phyloP scores from a whole-genome alignment of 2,797 vertebrate genomes.

The Austrolebias charrua region DNA sequence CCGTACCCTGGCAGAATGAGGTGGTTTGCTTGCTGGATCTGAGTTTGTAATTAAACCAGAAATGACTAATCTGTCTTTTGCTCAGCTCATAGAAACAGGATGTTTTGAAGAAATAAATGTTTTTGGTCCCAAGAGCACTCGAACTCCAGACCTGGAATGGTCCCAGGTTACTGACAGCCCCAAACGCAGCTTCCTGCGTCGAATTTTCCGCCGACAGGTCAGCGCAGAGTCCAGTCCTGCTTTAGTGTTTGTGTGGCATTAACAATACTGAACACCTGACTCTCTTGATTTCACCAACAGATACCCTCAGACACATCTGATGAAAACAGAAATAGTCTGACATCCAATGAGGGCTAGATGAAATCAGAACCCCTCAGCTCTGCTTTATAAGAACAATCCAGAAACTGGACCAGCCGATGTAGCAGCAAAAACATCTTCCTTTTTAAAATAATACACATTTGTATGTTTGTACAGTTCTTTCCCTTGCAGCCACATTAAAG shows the following conservation, averaged over 20 bases:
- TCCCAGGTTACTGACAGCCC: constrained; percentile 37
- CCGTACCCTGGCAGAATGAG: constrained; percentile 87
- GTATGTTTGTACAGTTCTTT: background rate
- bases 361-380: constrained; percentile 13
- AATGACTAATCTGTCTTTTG: background rate
- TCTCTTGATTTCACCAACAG: background rate
- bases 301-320: constrained; percentile 10
- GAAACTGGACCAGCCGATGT: background rate
- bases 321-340: constrained; percentile 7
- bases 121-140: constrained; percentile 74
- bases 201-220: constrained; percentile 80
- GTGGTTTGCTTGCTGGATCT: constrained; percentile 40
- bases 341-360: constrained; percentile 6
- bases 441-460: background rate
- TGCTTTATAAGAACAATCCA: constrained; percentile 7
- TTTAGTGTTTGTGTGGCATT: background rate
- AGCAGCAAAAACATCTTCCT: background rate
- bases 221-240: constrained; percentile 22
- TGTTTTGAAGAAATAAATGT: constrained; percentile 85
- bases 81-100: constrained; percentile 84
- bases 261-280: background rate
- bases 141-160: constrained; percentile 79
- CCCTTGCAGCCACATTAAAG: background rate
- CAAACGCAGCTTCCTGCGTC: constrained; percentile 71
- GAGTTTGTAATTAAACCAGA: background rate